These are phyloP conservation scores for Periophthalmodon schlosseri DNA, from an alignment of 2,113 vertebrate species.

Conservation along the genomic window DNA sequence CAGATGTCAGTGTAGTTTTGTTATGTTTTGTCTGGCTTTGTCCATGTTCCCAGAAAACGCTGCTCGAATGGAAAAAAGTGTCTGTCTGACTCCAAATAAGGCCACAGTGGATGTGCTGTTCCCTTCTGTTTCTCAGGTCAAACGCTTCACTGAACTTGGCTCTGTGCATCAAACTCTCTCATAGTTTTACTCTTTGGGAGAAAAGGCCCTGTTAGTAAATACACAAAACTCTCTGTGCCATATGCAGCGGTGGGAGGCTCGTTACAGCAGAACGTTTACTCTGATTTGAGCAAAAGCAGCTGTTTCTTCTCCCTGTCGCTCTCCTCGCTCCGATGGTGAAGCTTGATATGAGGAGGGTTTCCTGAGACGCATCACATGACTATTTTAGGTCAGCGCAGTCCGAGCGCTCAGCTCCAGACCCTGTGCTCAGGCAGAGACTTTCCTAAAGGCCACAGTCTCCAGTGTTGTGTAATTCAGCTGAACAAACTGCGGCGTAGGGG, in stretches of 20 bases:
- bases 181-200: neutral
- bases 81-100: conserved; percentile 73
- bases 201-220: neutral
- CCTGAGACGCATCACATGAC: conserved; percentile 66
- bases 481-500: neutral
- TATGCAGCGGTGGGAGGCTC: neutral
- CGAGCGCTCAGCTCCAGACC: conserved; percentile 12
- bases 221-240: too few relatives aligned
- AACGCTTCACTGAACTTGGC: conserved; percentile 32
- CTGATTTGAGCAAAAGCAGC: neutral
- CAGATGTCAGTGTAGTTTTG: conserved; percentile 67
- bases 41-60: conserved; percentile 37
- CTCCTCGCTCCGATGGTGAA: conserved; percentile 61
- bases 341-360: conserved; percentile 64
- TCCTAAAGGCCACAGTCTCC: neutral
- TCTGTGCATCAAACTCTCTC: conserved; percentile 46
- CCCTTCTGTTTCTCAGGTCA: conserved; percentile 39
- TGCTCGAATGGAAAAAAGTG: conserved; percentile 39
- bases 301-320: neutral
- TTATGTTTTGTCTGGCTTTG: neutral
- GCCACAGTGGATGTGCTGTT: conserved; percentile 62
- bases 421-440: neutral
- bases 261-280: neutral
- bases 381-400: conserved; percentile 77
- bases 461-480: neutral